Conservation (phyloP, 2,113 vertebrate species). For the Hylia prasina region DNA sequence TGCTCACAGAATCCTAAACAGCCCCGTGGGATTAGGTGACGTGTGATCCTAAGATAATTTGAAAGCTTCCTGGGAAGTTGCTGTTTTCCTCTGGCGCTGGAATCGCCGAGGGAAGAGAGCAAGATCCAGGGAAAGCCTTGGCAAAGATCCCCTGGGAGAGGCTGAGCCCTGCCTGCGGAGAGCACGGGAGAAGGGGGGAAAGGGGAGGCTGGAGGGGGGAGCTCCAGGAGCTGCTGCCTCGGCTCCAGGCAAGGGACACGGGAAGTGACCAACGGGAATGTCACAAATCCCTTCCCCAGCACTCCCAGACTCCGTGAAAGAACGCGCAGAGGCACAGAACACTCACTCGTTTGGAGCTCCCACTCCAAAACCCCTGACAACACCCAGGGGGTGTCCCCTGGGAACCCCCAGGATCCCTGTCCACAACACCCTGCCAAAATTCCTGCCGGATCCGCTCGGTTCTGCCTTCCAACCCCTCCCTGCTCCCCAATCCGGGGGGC, state of each 20-base stretch:
- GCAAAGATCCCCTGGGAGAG: not conserved
- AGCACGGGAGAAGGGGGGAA: not conserved
- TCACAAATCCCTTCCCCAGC: not conserved
- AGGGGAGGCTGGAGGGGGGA: not conserved
- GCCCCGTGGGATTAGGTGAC: not conserved
- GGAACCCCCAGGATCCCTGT: not conserved
- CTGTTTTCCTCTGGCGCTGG: not conserved
- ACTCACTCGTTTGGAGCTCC: not conserved
- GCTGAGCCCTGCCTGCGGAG: not conserved
- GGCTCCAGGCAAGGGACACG: rapidly evolving
- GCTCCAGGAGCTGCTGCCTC: not conserved
- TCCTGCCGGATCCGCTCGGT: not conserved
- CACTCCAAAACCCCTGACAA: not conserved
- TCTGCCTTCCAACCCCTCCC: not conserved
- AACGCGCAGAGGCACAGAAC: not conserved
- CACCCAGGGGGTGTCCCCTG: not conserved
- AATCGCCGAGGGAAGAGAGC: not conserved
- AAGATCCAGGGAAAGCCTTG: not conserved
- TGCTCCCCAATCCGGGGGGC: rapidly evolving
- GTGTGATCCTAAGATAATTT: not conserved
- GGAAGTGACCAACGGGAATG: not conserved
- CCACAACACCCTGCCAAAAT: not conserved
- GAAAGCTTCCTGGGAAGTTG: not conserved
- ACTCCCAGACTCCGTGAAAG: rapidly evolving
- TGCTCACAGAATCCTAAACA: not conserved